Percentiles rank a stretch among this genome's conserved stretches.
These are phyloP conservation scores for Drosophila cognata DNA, from an alignment of 2,888 invertebrate species.

Conservation along the genomic window DNA sequence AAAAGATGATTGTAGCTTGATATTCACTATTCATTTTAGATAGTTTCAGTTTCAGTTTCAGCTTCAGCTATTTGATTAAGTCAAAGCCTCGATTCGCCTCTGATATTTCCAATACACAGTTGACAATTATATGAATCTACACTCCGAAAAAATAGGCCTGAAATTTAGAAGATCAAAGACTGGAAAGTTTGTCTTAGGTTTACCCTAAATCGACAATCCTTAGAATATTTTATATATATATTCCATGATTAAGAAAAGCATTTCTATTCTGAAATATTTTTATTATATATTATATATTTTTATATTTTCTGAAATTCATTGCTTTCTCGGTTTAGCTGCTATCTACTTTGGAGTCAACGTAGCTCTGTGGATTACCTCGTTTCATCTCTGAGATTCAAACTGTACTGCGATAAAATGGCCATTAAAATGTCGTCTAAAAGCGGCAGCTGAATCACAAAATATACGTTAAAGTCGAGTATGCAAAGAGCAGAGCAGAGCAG, in stretches of 20 bases:
- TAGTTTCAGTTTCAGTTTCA: neutral
- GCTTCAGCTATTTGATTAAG: neutral
- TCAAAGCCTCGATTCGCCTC: neutral
- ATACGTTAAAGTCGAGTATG: neutral
- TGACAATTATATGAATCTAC: neutral
- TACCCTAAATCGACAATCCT: too few relatives aligned
- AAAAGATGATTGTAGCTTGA: neutral
- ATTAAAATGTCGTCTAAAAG: conserved; percentile 16
- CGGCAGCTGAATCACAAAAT: neutral
- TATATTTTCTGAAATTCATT: too few relatives aligned
- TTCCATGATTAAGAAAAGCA: too few relatives aligned
- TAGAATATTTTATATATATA: too few relatives aligned
- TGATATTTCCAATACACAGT: neutral
- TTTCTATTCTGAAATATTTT: too few relatives aligned
- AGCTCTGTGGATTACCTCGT: neutral
- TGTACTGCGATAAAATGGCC: conserved; percentile 2
- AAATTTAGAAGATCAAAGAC: neutral
- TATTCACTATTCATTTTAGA: neutral
- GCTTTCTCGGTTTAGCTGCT: neutral
- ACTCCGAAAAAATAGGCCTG: neutral
- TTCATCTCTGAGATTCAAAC: neutral
- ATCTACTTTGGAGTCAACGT: neutral
- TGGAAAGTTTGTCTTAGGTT: neutral
- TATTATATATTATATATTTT: too few relatives aligned
- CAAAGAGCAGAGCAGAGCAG: neutral